These are phyloP conservation scores for Cyclura pinguis DNA, from an alignment of 2,797 vertebrate genomes.

Conservation along the genomic window DNA sequence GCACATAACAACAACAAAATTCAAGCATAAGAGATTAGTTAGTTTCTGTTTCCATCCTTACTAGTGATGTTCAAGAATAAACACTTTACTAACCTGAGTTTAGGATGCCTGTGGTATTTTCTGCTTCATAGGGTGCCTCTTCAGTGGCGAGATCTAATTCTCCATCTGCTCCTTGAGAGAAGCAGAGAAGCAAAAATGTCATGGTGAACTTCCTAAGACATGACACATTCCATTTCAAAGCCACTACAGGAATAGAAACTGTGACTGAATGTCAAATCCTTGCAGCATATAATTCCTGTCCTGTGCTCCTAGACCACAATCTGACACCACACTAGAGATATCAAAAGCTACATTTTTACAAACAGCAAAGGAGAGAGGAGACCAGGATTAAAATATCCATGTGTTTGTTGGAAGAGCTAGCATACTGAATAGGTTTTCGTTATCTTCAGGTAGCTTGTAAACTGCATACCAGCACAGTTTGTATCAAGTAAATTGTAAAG, in stretches of 20 bases:
- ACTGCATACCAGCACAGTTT: too few relatives aligned
- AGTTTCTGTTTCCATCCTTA: not conserved
- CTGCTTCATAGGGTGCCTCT: constrained; percentile 69
- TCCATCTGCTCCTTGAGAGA: constrained; percentile 70
- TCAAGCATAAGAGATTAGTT: not conserved
- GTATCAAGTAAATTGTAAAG: not conserved
- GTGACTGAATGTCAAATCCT: not conserved
- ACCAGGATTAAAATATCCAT: not conserved
- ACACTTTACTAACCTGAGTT: constrained; percentile 83
- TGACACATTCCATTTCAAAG: not conserved
- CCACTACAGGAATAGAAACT: not conserved
- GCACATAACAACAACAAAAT: too few relatives aligned
- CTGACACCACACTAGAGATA: not conserved
- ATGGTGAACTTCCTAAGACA: not conserved
- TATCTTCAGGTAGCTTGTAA: not conserved
- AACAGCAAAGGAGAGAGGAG: accelerated
- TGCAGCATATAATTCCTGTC: not conserved
- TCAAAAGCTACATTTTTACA: not conserved
- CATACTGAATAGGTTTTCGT: not conserved
- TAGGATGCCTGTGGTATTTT: constrained; percentile 87
- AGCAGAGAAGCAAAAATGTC: constrained; percentile 18
- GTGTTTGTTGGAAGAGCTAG: not conserved
- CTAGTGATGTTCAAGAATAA: constrained; percentile 1
- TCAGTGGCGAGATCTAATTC: constrained; percentile 65
- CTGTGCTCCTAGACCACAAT: not conserved